Base-by-base conservation (phyloP, 2,888 invertebrate genomes). In the Drosophila picticornis region DNA sequence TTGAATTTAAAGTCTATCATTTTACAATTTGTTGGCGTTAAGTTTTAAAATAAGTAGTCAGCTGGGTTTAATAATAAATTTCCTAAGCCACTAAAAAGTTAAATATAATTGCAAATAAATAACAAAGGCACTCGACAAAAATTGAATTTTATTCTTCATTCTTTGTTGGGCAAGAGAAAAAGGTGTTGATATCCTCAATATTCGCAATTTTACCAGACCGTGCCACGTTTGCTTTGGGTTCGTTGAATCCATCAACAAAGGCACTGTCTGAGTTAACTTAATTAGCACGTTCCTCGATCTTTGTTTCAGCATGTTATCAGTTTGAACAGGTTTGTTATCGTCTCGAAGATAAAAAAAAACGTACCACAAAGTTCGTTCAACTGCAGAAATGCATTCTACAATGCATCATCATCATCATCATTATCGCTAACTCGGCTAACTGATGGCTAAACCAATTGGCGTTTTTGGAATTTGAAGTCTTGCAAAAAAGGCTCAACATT, bases 251-350 rank as follows among this genome's bases (percentile, higher is more conserved):
- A 34, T n/a, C n/a, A 67, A 75, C 75, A 75, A 75, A 75, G 80
- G 32, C 34, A 13, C 34, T 34, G 4, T 10, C 2, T 11, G n/a
- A 32, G 13, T 25, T 52, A 19, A 32, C 25, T 43, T 29, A 75
- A 75, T 79, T 79, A 29, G 59, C 66, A 52, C 63, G 46, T 53
- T 29, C n/a, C 7, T 31, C 2, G 50, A 53, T 52, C 60, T 65
- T 66, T 67, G 75, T 62, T 61, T 22, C 2, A 11, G 10, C 16
- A 16, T 53, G 50, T 79, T 79, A 75, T 79, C 75, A 48, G 46
- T 19, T 29, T 27, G 31, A n/a, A 40, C 3, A 9, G 22, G 19
- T 55, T 36, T 58, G 29, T 60, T 59, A 59, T 55, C 48, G 48
- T 50, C 55, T n/a, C 1, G 19, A 29, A 57, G 22, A 19, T 58